phyloP scores from a whole-genome alignment of 2,797 vertebrate genomes.

The Apodemus agrarius region DNA sequence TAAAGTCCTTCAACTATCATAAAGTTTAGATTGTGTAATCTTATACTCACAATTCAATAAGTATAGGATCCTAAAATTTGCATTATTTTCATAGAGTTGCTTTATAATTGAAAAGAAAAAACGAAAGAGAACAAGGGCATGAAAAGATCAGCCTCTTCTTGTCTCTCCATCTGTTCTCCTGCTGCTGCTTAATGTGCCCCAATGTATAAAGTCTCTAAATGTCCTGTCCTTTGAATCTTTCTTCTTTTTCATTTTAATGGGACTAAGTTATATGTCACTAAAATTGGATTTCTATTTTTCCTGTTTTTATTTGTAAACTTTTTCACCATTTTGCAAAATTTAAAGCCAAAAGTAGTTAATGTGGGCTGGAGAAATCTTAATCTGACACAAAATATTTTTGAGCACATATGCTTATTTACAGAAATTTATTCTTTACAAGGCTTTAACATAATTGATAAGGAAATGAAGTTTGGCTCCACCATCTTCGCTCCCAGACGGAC shows the following conservation, averaged over 20 bases:
- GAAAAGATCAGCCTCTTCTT: background rate
- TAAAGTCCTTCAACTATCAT: background rate
- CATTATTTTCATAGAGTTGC: background rate
- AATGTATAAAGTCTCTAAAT: background rate
- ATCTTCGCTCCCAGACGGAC: too few species aligned
- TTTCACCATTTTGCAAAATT: slow-evolving; percentile 29
- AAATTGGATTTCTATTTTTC: background rate
- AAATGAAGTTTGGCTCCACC: background rate
- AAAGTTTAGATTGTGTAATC: background rate
- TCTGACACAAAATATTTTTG: background rate
- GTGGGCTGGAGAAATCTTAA: background rate
- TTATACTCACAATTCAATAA: background rate
- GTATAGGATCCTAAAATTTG: background rate
- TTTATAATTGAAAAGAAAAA: background rate
- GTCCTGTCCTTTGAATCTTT: background rate
- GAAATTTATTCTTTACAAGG: background rate
- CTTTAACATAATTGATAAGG: background rate
- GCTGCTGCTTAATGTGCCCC: background rate
- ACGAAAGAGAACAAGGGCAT: background rate
- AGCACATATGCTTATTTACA: background rate
- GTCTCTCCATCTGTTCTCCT: background rate
- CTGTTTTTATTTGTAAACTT: background rate
- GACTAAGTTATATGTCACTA: background rate
- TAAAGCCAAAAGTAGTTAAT: background rate
- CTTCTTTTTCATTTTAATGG: background rate